phyloP scores from a whole-genome alignment of 2,797 vertebrate species.

The Alca torda region DNA sequence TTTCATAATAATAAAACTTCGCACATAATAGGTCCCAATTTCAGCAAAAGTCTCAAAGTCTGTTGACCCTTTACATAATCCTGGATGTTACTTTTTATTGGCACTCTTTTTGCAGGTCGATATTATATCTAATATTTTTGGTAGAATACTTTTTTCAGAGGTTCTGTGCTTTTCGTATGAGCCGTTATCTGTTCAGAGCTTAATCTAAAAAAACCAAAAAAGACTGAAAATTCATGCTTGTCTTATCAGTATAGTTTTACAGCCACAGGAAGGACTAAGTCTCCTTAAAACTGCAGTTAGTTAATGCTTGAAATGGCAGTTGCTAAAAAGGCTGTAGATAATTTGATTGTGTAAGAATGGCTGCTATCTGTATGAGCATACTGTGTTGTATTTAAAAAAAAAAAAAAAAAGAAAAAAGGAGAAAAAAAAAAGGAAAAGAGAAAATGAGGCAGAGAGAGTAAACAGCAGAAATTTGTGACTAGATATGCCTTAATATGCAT shows the following conservation, averaged over 20 bases:
- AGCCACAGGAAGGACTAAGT: background rate
- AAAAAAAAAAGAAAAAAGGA: no score
- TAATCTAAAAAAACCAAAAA: background rate
- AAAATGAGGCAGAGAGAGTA: background rate
- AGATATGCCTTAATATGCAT: background rate
- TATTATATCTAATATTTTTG: background rate
- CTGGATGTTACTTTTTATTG: background rate
- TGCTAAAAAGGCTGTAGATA: background rate
- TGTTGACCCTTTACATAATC: rapidly evolving
- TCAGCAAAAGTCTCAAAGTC: background rate
- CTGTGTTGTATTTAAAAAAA: background rate
- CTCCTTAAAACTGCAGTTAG: background rate
- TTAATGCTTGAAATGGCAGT: background rate
- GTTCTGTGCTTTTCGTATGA: background rate
- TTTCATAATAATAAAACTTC: background rate
- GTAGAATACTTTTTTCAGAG: background rate
- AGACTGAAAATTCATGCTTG: background rate
- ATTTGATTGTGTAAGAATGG: background rate
- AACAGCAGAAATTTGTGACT: background rate
- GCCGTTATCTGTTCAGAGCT: background rate
- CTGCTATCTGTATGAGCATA: background rate
- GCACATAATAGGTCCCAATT: background rate
- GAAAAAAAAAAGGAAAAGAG: no score
- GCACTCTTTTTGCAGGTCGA: background rate
- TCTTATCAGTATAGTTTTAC: background rate